phyloP scores from a whole-genome alignment of 2,113 vertebrate species.

The Fukomys damarensis region DNA sequence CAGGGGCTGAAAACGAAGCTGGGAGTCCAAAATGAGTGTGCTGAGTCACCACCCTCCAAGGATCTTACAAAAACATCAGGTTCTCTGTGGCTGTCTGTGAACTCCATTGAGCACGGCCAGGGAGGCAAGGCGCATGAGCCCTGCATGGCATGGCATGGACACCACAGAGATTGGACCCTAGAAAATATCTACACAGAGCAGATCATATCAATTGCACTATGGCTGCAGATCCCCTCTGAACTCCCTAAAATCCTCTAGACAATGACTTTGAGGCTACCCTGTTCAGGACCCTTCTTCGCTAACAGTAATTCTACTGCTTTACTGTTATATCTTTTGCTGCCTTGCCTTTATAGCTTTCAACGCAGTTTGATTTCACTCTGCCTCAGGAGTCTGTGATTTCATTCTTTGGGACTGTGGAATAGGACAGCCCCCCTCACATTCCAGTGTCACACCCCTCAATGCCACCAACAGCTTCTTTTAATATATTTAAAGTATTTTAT shows the following conservation, averaged over 20 bases:
- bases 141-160: background rate
- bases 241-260: background rate
- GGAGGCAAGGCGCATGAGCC: background rate
- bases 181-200: background rate
- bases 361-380: background rate
- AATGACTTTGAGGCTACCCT: background rate
- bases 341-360: background rate
- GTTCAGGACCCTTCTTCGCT: background rate
- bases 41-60: background rate
- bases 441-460: background rate
- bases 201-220: background rate
- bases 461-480: background rate
- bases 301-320: background rate
- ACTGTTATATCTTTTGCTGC: background rate
- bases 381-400: background rate
- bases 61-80: background rate
- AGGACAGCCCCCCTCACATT: background rate
- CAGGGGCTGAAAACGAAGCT: background rate
- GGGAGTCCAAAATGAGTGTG: background rate
- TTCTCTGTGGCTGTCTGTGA: background rate
- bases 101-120: background rate
- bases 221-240: background rate
- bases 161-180: too few species aligned
- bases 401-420: background rate
- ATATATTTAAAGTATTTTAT: background rate